These are phyloP conservation scores for Nesometra sesokonis DNA, from an alignment of 35 echinoderm and acorn worm genomes.

Conservation along the genomic window DNA sequence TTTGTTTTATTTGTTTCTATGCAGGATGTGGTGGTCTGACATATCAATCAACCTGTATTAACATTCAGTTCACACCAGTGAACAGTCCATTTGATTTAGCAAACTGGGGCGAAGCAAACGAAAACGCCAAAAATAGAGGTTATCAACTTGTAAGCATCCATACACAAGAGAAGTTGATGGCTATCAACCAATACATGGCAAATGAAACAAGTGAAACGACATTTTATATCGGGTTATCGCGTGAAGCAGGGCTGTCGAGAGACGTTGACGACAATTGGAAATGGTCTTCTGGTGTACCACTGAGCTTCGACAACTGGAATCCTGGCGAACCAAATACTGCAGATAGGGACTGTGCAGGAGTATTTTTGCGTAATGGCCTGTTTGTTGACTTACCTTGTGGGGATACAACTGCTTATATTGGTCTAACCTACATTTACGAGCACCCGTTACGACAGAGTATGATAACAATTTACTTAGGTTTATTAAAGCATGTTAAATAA, in stretches of 20 bases:
- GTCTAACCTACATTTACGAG: not conserved
- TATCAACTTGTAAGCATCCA: not conserved
- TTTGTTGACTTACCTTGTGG: not conserved
- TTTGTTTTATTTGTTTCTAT: no score
- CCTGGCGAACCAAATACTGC: not conserved
- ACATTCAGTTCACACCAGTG: no score
- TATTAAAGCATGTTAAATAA: no score
- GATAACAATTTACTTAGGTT: no score
- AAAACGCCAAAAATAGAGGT: not conserved
- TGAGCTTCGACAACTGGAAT: not conserved
- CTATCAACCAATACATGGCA: not conserved
- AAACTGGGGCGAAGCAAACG: not conserved
- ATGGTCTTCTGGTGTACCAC: not conserved
- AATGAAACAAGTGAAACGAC: not conserved
- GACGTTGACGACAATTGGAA: not conserved
- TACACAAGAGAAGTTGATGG: not conserved
- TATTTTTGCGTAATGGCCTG: not conserved
- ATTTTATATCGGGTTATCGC: not conserved
- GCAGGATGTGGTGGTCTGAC: no score
- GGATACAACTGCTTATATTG: not conserved
- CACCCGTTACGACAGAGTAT: not conserved
- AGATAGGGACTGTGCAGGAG: not conserved
- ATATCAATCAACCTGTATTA: no score
- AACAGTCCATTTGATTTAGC: no score
- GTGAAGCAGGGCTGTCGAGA: not conserved